Evolutionary conservation across 2,888 invertebrate species (phyloP), one percentile per base, ranked within the genome.

Genomic region (Polia nebulosa): DNA sequence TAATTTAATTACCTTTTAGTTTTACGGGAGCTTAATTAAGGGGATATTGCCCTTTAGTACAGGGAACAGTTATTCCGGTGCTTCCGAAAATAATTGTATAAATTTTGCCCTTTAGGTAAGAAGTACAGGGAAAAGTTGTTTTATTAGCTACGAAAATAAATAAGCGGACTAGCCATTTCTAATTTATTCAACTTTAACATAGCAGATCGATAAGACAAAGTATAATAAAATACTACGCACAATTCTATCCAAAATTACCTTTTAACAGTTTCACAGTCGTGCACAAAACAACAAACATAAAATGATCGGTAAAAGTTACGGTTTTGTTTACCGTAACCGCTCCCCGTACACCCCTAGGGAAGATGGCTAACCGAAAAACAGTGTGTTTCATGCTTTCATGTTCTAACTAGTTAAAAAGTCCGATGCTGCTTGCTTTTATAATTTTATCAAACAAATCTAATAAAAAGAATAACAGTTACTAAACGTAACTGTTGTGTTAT

Each of bases 281-380:
- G 64, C 55, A 66, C 32, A 45, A 80, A 89, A 88, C 81, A 89
- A 85, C 87, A 87, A 86, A 88, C 76, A 82, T 82, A 79, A 89
- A 88, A 89, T 88, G 84, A 90, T 89, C 85, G 85, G 78, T 73
- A 87, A 81, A 91, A 90, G 88, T 91, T 90, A 88, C 85, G 85
- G 86, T 87, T 90, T 88, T 91, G 92, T 92, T 92, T 91, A 90
- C 87, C 74, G 51, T 63, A 71, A 83, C 85, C 79, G 78, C 80
- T 82, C 84, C 83, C 84, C 70, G 58, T 67, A 78, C 64, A 62
- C 78, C 83, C 86, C 77, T 67, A 34, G 85, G 80, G 83, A 81
- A 80, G 78, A 80, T 68, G 39, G 78, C 68, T 78, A 71, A 79
- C 81, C 75, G 73, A 83, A 85, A 82, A 82, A 81, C 82, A 76